Base-by-base conservation (phyloP, 2,113 vertebrate genomes). In the Oenanthe oenanthe region DNA sequence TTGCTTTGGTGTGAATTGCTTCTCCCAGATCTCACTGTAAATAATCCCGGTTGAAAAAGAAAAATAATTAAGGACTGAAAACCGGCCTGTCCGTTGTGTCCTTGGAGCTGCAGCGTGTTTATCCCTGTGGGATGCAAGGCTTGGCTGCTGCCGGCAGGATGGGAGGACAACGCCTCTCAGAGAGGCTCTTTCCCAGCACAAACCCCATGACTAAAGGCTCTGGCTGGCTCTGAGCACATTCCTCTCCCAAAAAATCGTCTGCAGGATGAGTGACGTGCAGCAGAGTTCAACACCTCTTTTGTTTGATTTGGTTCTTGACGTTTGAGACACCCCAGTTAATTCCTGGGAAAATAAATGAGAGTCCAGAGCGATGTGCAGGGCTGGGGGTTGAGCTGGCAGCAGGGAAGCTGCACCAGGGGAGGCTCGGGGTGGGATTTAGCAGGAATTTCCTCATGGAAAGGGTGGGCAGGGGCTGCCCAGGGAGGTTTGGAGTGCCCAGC, bases 271-370 rank as follows among this genome's bases (percentile, higher is more conserved):
- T 19, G 89, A n/a, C 5, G 9, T 4, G 1, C 34, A 15, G 15
- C 17, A 2, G 40, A 1, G 5, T 13, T 3, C 26, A 2, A 13
- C 68, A 34, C 48, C 34, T 29, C 17, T 0, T 16, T 32, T 6
- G 58, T 20, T 87, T 32, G 60, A 1, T 56, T 79, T 25, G 58
- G 5, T 18, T 48, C 12, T 26, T 53, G n/a, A 5, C 32, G 70
- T 19, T 71, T 10, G 3, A 10, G 36, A 31, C 26, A 20, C 17
- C 17, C 19, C 58, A 2, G 38, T 22, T 93, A n/a, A 68, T 60
- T 36, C 67, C 88, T 74, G 83, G 77, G 1, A 29, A 68, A 81
- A 84, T 20, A 57, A 68, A 26, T 1, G 61, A 67, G 62, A 0
- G 38, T 67, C 25, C 18, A 1, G 66, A 13, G 48, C 0, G 71